Percentiles rank a stretch among this genome's conserved stretches.
Evolutionary conservation across 2,888 invertebrate species (phyloP).

Genomic region (Ophonus ardosiacus): DNA sequence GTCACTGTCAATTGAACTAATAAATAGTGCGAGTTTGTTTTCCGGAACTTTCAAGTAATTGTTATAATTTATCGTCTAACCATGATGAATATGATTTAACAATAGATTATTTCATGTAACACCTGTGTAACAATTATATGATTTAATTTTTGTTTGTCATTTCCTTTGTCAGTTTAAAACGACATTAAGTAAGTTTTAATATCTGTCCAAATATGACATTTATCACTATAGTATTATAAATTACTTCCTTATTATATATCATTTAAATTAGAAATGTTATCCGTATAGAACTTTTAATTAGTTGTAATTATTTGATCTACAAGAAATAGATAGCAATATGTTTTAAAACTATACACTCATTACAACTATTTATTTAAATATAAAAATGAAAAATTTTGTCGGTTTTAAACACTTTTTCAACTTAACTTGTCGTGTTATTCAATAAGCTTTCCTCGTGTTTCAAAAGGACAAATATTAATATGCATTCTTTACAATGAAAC

Average conservation of each 20-base stretch:
- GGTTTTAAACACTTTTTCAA: too few species aligned
- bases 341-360: too few species aligned
- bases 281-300: too few species aligned
- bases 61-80: not conserved
- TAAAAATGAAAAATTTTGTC: too few species aligned
- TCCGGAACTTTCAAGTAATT: constrained; percentile 22
- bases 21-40: not conserved
- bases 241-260: not conserved
- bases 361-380: too few species aligned
- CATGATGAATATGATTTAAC: constrained; percentile 5
- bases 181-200: not conserved
- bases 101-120: not conserved
- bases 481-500: too few species aligned
- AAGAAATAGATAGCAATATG: too few species aligned
- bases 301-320: too few species aligned
- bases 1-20: constrained; percentile 15
- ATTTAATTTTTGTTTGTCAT: constrained; percentile 6
- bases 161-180: not conserved
- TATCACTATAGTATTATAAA: not conserved
- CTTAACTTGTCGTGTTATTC: too few species aligned
- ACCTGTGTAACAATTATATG: constrained; percentile 16
- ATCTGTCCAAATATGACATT: not conserved
- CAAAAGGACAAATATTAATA: too few species aligned
- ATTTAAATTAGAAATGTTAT: not conserved
- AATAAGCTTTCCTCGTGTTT: too few species aligned